Conservation (phyloP, 1,140 invertebrate genomes). For the Aethina tumida region DNA sequence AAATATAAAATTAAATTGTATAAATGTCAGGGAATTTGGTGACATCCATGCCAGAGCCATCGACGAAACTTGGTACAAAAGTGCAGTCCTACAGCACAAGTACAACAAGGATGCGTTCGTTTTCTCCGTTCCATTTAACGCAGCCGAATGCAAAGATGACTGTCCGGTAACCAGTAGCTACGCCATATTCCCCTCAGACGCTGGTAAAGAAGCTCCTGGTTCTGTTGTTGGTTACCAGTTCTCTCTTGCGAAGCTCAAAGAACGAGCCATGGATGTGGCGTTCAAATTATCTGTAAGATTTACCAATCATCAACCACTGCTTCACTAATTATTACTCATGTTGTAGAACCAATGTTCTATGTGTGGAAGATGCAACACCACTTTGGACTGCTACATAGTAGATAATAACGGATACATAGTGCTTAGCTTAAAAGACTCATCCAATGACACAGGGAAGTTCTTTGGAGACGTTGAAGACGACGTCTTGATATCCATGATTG, state of each 20-base stretch:
- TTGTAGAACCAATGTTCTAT: constrained; percentile 40
- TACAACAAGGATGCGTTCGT: constrained; percentile 65
- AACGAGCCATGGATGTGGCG: constrained; percentile 64
- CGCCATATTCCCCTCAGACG: constrained; percentile 74
- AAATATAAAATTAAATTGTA: constrained; percentile 2
- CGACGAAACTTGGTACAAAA: constrained; percentile 87
- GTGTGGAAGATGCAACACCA: constrained; percentile 45
- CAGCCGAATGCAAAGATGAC: constrained; percentile 40
- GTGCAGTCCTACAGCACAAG: constrained; percentile 77
- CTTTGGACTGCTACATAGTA: constrained; percentile 71
- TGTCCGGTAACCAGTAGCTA: constrained; percentile 67
- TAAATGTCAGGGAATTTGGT: constrained; percentile 56
- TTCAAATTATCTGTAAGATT: constrained; percentile 17
- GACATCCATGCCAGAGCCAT: constrained; percentile 68
- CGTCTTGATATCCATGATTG: constrained; percentile 67
- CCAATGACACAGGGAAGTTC: constrained; percentile 60
- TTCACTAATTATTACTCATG: constrained; percentile 7
- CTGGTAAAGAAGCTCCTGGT: constrained; percentile 66
- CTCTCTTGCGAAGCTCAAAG: constrained; percentile 52
- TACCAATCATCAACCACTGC: not conserved
- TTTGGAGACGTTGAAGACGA: constrained; percentile 75
- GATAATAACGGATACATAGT: constrained; percentile 88
- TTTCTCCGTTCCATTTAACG: constrained; percentile 66
- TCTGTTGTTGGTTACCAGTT: constrained; percentile 83
- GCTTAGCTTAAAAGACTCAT: constrained; percentile 45